These are phyloP conservation scores for Coreoperca whiteheadi DNA, from an alignment of 2,113 vertebrate genomes.

Conservation along the genomic window DNA sequence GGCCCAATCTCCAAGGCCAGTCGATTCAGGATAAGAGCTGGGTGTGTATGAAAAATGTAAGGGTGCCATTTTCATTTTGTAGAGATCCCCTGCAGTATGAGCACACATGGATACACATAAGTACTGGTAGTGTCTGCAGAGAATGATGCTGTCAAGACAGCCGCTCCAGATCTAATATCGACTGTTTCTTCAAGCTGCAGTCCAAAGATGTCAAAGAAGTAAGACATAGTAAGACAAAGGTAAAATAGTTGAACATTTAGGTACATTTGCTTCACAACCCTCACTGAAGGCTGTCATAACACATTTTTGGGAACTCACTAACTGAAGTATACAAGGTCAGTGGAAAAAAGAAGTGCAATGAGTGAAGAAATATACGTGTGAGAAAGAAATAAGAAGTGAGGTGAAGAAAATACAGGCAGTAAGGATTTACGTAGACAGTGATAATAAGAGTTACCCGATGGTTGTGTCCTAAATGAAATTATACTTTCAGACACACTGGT, in stretches of 20 bases:
- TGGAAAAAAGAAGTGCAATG: neutral
- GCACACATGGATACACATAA: conserved; percentile 16
- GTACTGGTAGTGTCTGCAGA: neutral
- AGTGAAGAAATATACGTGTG: neutral
- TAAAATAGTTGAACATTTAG: neutral
- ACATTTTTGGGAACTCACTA: neutral
- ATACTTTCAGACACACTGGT: neutral
- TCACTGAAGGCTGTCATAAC: neutral
- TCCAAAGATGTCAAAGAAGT: neutral
- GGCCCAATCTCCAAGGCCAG: neutral
- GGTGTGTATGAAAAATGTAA: conserved; percentile 31
- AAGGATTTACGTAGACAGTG: neutral
- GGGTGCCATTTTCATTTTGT: conserved; percentile 38
- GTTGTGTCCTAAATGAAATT: neutral
- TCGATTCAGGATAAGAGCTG: conserved; percentile 17
- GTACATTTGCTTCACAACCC: neutral
- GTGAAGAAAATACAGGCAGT: neutral
- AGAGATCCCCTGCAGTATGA: conserved; percentile 4
- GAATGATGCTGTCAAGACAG: conserved; percentile 1
- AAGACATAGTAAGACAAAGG: neutral
- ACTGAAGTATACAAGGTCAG: neutral
- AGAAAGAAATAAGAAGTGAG: neutral
- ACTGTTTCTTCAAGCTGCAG: neutral
- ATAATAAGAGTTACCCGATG: neutral
- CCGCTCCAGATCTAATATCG: neutral